Base-by-base conservation (phyloP, 2,888 invertebrate species). In the Hyles lineata region DNA sequence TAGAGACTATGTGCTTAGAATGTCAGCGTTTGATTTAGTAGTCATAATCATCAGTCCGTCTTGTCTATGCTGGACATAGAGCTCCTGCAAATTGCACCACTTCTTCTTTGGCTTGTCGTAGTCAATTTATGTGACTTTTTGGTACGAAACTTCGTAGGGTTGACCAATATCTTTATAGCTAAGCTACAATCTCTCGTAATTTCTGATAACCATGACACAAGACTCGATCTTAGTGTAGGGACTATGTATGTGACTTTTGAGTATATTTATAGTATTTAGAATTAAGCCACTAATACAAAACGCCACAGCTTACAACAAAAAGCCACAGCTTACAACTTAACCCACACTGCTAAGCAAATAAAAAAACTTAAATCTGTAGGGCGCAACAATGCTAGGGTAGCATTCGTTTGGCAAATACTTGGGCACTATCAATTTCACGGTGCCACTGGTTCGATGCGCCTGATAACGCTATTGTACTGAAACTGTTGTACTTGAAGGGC, bases 401-500 rank as follows among this genome's bases (percentile, higher is more conserved):
- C 84, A 77, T 83, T 61, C 87, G 86, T 86, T 29, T 79, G 78
- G 85, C 89, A 91, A 92, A 92, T 91, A 91, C 86, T 87, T 88
- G 89, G 87, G 88, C 88, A 92, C 90, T 89, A 90, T 89, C 89
- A 90, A 92, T 92, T 92, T 88, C 87, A 90, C 87, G 90, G 81
- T 81, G 78, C 85, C 83, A 79, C 84, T 88, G 85, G 81, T 74
- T 74, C 75, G 73, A 74, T 76, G 80, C 78, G 75, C 74, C 74
- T 59, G 52, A 67, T n/a, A 67, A 35, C n/a, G 29, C n/a, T 29
- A 67, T 50, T 67, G 76, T 76, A 76, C 75, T 76, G 73, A 72
- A 71, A 77, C 78, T 75, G 77, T 78, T 79, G 77, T 79, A 76
- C 78, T 72, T 75, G 73, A 74, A 74, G 35, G n/a, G 60, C 9